These are phyloP conservation scores for Rhinopomastus cyanomelas DNA, from an alignment of 2,113 vertebrate species.

Conservation along the genomic window DNA sequence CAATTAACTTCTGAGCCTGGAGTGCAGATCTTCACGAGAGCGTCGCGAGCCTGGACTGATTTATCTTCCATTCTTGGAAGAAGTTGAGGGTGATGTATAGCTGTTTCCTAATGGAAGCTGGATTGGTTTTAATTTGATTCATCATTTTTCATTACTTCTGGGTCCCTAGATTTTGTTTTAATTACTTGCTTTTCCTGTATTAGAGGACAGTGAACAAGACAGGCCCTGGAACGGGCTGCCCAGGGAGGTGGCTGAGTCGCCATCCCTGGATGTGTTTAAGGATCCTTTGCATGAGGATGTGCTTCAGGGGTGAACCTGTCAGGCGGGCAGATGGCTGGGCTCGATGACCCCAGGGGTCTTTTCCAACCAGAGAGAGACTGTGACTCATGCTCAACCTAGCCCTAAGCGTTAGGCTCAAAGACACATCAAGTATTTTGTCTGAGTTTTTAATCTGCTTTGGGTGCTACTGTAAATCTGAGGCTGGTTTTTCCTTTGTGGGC, in stretches of 20 bases:
- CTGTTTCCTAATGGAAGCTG: background rate
- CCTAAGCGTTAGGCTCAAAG: background rate
- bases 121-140: background rate
- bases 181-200: background rate
- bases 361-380: too few relatives aligned
- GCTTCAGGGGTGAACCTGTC: too few relatives aligned
- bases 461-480: background rate
- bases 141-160: background rate
- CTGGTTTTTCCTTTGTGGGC: background rate
- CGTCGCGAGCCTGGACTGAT: background rate
- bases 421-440: background rate
- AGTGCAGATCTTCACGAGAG: background rate
- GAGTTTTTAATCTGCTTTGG: background rate
- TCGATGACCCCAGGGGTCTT: too few relatives aligned
- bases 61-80: background rate
- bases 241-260: too few relatives aligned
- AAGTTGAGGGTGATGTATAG: background rate
- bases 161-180: background rate
- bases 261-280: too few relatives aligned
- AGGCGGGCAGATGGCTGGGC: too few relatives aligned
- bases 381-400: background rate
- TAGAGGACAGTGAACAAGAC: background rate
- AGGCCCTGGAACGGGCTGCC: too few relatives aligned
- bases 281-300: too few relatives aligned
- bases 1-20: background rate